Evolutionary conservation across 1,140 invertebrate species (phyloP), one percentile per base, ranked within the genome.

Genomic region (Thaumatotibia leucotreta): DNA sequence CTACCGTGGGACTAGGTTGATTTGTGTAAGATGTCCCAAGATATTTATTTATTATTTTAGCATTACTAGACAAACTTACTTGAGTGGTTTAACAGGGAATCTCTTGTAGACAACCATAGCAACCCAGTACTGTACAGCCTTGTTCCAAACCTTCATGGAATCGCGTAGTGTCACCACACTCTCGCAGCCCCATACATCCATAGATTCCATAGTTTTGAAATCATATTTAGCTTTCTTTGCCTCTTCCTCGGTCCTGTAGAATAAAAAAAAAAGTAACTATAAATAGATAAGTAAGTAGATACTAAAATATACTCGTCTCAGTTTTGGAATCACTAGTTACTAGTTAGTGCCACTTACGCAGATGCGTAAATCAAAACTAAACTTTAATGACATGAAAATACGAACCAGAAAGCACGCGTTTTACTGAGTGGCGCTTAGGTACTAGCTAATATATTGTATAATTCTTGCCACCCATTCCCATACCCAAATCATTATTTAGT

Each of bases 51-150:
- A 29, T 29, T 29, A 39, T n/a, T 14, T 14, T n/a, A 39, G 14
- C 33, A 29, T 33, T 32, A 35, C 29, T 65, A 20, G 29, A 62
- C 31, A 24, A 33, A 86, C 86, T 86, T 79, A 94, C 93, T 93
- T 93, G 8, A 94, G 91, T 39, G 87, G 79, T 83, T 95, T 96
- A 17, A 92, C 87, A 1, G 96, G 96, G 73, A 97, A 95, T 72
- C 96, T 91, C 75, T 96, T 97, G 82, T 98, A 98, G 1, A 99
- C 94, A 80, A 95, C 96, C 32, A 94, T 93, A 8, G 97, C 97
- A 73, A 99, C 93, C 98, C 98, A 99, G 85, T 97, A 99, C 80
- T 99, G 98, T 2, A 99, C 95, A 33, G 96, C 97, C 73, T 96
- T 97, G 84, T 99, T 99, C 98, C 98, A 99, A 11, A 95, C 93